Base-by-base conservation (phyloP, 2,113 vertebrate genomes). In the Gallinago undulata region DNA sequence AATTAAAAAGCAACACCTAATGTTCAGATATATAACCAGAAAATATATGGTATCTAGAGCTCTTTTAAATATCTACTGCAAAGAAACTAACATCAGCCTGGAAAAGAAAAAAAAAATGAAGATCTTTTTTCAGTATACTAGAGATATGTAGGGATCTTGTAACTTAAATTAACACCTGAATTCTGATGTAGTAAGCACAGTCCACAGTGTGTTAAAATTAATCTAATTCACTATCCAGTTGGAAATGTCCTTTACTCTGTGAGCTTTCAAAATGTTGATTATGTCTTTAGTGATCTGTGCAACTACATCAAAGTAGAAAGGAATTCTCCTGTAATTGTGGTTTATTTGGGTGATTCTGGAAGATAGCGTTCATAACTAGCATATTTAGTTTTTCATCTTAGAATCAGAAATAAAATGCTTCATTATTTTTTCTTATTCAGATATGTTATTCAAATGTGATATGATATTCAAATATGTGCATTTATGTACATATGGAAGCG, bases 401-500 rank as follows among this genome's bases (percentile, higher is more conserved):
- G 41, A n/a, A 64, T 18, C 83, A 85, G 84, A 67, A 70, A 41
- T 63, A 9, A 77, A 33, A 35, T 12, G 17, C 23, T 41, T 50
- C 50, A 10, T 47, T 39, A 10, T 4, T 11, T 15, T 89, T 14
- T 78, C 21, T 60, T n/a, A 7, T 39, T 28, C 28, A 6, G 22
- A 74, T 6, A 1, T 7, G 22, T 37, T 6, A 37, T 37, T 37
- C 35, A 37, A 37, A 37, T 37, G 35, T 37, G 35, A 37, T 37
- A 37, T 37, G 35, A 37, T 37, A 37, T 37, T 37, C 35, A 37
- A 37, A 37, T 10, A 53, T 13, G 45, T 16, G 4, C 16, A 4
- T 67, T 5, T 48, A 22, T 16, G 48, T 8, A 7, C 0, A 0
- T 18, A 18, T 19, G 75, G 7, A 39, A 12, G 7, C 4, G 30